Conservation (phyloP, 1,140 invertebrate species). For the Macrobrachium nipponense region DNA sequence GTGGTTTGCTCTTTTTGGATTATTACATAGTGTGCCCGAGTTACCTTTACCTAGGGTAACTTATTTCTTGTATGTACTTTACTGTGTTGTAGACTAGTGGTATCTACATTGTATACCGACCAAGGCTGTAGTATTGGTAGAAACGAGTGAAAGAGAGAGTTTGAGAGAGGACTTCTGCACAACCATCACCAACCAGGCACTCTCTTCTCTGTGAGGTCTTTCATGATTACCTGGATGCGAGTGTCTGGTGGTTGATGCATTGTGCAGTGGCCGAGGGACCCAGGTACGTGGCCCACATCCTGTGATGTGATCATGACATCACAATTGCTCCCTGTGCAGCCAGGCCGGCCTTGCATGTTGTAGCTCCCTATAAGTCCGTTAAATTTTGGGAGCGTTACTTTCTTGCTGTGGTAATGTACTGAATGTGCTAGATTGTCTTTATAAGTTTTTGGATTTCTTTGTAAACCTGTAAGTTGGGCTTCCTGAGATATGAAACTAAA, state of each 20-base stretch:
- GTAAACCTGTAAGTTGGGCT: constrained; percentile 43
- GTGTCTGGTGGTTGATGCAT: constrained; percentile 23
- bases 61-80: constrained; percentile 58
- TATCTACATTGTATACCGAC: constrained; percentile 55
- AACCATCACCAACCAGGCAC: constrained; percentile 8
- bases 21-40: constrained; percentile 56
- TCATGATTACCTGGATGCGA: background rate
- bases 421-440: constrained; percentile 60
- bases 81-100: constrained; percentile 58
- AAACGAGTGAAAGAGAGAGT: constrained; percentile 7
- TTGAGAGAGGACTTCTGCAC: constrained; percentile 24
- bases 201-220: background rate
- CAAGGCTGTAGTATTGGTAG: constrained; percentile 53
- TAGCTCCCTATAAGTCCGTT: constrained; percentile 37
- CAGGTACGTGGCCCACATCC: constrained; percentile 36
- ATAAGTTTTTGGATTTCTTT: constrained; percentile 49
- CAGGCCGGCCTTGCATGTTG: constrained; percentile 53
- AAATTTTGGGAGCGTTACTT: constrained; percentile 34
- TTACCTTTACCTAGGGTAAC: constrained; percentile 46
- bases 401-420: constrained; percentile 55
- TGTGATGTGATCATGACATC: constrained; percentile 42
- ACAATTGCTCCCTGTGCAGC: constrained; percentile 45
- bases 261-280: constrained; percentile 41
- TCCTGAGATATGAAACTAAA: constrained; percentile 31
- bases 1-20: constrained; percentile 54